phyloP scores from a whole-genome alignment of 2,888 invertebrate genomes.

The Caenorhabditis angaria region DNA sequence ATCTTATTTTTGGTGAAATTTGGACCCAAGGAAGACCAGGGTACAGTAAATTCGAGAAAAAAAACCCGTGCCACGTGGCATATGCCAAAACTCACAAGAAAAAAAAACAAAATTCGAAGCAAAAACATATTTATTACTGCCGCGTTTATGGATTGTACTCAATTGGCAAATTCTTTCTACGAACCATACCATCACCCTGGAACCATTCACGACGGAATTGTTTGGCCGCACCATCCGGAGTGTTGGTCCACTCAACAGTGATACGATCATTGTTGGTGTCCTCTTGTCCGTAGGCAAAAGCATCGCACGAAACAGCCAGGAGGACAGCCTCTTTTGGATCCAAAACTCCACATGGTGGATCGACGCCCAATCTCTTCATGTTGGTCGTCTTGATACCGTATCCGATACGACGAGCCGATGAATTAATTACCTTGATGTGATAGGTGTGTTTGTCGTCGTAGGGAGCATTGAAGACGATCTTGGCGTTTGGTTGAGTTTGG shows the following conservation, averaged over 20 bases:
- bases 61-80: too few relatives aligned
- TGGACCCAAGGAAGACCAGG: too few relatives aligned
- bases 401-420: conserved; percentile 56
- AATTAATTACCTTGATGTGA: conserved; percentile 59
- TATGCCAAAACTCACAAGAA: too few relatives aligned
- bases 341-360: conserved; percentile 58
- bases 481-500: conserved; percentile 10
- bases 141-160: conserved; percentile 49
- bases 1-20: too few relatives aligned
- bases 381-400: conserved; percentile 61
- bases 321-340: conserved; percentile 57
- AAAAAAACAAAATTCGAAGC: too few relatives aligned
- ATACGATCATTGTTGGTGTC: conserved; percentile 60
- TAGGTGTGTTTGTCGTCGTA: conserved; percentile 60
- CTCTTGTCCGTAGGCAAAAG: conserved; percentile 42
- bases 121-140: too few relatives aligned
- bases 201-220: conserved; percentile 61
- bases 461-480: conserved; percentile 51
- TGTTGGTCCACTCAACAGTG: conserved; percentile 59
- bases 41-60: too few relatives aligned
- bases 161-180: conserved; percentile 52
- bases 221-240: conserved; percentile 53
- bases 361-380: conserved; percentile 59
- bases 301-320: conserved; percentile 37
- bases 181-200: conserved; percentile 61